Evolutionary conservation across 2,113 vertebrate species (phyloP).

Genomic region (Datnioides undecimradiatus): DNA sequence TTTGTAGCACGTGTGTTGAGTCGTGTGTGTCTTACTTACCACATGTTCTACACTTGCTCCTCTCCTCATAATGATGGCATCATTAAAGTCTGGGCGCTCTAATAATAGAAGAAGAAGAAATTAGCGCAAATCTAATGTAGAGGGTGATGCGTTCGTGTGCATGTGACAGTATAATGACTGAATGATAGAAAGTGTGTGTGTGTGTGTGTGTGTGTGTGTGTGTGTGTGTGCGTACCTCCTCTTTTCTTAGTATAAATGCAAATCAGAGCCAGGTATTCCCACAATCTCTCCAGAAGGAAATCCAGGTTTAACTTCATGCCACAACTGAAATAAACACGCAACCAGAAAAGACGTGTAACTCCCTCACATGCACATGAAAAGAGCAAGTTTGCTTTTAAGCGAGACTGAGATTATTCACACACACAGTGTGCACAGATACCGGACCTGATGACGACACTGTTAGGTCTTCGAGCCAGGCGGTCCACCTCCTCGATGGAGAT

Average conservation of each 20-base stretch:
- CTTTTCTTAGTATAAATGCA: slow-evolving; percentile 99
- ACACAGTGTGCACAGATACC: slow-evolving; percentile 12
- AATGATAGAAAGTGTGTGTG: neutral
- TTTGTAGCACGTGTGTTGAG: neutral
- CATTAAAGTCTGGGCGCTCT: slow-evolving; percentile 97
- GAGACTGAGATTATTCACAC: neutral
- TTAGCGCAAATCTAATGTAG: neutral
- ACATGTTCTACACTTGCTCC: slow-evolving; percentile 95
- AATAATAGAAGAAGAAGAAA: slow-evolving; percentile 64
- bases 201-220: slow-evolving; percentile 13
- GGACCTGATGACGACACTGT: slow-evolving; percentile 98
- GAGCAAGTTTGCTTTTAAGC: neutral
- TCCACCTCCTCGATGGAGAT: slow-evolving; percentile 98
- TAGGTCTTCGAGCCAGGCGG: slow-evolving; percentile 89
- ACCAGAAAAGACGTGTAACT: neutral
- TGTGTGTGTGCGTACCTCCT: slow-evolving; percentile 86
- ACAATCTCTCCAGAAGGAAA: slow-evolving; percentile 93
- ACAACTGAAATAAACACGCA: slow-evolving; percentile 82
- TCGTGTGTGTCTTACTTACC: slow-evolving; percentile 81
- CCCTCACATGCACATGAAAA: neutral
- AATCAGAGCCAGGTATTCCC: slow-evolving; percentile 96
- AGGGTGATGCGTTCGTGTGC: neutral
- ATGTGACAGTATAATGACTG: neutral
- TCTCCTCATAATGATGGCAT: slow-evolving; percentile 97
- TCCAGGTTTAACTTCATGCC: slow-evolving; percentile 99